Evolutionary conservation across 2,797 vertebrate genomes (phyloP).

Genomic region (Euthynnus affinis): DNA sequence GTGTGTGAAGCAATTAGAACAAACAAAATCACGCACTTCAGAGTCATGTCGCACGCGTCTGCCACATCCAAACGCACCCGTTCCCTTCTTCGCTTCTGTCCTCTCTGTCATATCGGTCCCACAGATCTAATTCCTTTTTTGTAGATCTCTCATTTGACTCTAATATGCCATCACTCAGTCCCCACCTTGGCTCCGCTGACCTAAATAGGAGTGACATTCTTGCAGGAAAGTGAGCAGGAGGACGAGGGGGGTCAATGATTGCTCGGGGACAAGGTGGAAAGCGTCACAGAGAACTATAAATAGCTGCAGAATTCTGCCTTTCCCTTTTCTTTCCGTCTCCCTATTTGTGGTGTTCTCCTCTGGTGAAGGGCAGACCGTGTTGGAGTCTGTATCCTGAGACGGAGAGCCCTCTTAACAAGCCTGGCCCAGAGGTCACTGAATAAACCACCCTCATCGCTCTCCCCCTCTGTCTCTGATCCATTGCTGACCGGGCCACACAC

Average conservation of each 20-base stretch:
- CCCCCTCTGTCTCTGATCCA: constrained; percentile 56
- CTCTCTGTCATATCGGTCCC: constrained; percentile 34
- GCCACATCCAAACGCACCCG: constrained; percentile 11
- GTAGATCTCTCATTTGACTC: constrained; percentile 60
- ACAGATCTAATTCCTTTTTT: constrained; percentile 63
- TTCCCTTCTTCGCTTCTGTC: constrained; percentile 41
- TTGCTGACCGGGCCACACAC: constrained; percentile 59
- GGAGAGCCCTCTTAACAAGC: constrained; percentile 74
- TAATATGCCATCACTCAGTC: constrained; percentile 57
- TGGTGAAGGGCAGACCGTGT: constrained; percentile 67
- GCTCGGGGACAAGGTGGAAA: constrained; percentile 73
- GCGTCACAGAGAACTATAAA: constrained; percentile 66
- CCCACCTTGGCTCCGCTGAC: constrained; percentile 70
- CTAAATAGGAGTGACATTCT: constrained; percentile 81
- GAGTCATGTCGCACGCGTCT: constrained; percentile 35
- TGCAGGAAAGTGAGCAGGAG: constrained; percentile 61
- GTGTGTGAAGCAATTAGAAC: constrained; percentile 14
- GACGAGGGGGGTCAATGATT: constrained; percentile 63
- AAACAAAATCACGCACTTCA: constrained; percentile 30
- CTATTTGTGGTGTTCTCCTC: constrained; percentile 61
- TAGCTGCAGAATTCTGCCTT: constrained; percentile 52
- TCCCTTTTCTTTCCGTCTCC: constrained; percentile 19
- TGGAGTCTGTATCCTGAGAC: constrained; percentile 58
- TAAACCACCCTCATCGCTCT: constrained; percentile 72
- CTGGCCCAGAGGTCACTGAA: constrained; percentile 70